Base-by-base conservation (phyloP, 2,888 invertebrate genomes). In the Sphaeridia pumilis region DNA sequence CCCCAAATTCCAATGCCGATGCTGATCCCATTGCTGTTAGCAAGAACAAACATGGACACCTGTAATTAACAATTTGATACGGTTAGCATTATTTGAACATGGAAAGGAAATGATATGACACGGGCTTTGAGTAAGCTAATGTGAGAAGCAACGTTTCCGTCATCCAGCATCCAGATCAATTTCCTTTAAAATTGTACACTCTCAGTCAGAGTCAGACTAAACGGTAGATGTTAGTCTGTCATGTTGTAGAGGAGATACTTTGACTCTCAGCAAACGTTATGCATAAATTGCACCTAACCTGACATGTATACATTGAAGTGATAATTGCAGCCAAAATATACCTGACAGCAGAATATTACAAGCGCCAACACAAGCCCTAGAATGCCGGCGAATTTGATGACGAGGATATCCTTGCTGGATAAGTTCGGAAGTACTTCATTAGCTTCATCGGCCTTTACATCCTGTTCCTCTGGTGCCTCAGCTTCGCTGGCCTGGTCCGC, bases 1-100 rank as follows among this genome's bases (percentile, higher is more conserved):
- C 60, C 64, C 64, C 64, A 64, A 53, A 64, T 58, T 3, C 64
- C 64, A 47, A 60, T 57, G 42, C 64, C 61, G 49, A 64, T 59
- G 55, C 52, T 57, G 45, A 64, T 59, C 35, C 64, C 64, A 31
- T 57, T 55, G 48, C 62, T 62, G 35, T 52, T 52, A 28, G 58
- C 61, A 28, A 61, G 38, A 10, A 60, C 55, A 20, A 60, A 55
- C 58, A 62, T 60, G 17, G 60, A 56, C 27, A 57, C 60, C 63
- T 63, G 51, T 34, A 44, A 41, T 5, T 36, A 17, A 5, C 14
- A 49, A 7, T 7, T 38, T 17, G 20, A 38, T 10, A 31, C 10
- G 38, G 12, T 38, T 38, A 38, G 17, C 38, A 12, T 31, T 7
- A 7, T 31, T 14, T 14, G 14, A 7, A 31, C 10, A 7, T 31